Evolutionary conservation across 2,888 invertebrate genomes (phyloP).

Genomic region (Aporophyla lueneburgensis): DNA sequence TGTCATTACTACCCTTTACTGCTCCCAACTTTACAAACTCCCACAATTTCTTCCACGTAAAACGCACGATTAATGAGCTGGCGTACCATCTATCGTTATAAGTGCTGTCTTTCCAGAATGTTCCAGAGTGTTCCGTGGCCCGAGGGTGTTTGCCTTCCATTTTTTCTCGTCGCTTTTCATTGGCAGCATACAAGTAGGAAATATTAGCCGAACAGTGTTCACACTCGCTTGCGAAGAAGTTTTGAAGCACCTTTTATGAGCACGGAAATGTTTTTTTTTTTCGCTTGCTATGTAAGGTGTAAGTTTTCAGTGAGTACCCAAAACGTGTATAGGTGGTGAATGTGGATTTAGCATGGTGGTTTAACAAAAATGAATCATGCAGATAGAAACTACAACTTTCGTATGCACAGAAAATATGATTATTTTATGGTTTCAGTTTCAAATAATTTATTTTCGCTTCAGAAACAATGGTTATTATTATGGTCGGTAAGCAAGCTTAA

Average conservation of each 20-base stretch:
- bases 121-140: slow-evolving; percentile 45
- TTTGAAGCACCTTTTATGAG: slow-evolving; percentile 51
- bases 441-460: no score
- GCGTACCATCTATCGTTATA: slow-evolving; percentile 55
- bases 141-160: slow-evolving; percentile 62
- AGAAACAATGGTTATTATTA: no score
- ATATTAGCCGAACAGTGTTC: slow-evolving; percentile 60
- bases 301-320: background rate
- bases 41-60: slow-evolving; percentile 34
- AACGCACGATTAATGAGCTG: slow-evolving; percentile 52
- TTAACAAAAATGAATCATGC: no score
- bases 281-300: background rate
- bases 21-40: slow-evolving; percentile 22
- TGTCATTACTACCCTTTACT: slow-evolving; percentile 9
- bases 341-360: no score
- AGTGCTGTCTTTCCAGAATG: slow-evolving; percentile 49
- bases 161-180: slow-evolving; percentile 58
- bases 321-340: no score
- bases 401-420: no score
- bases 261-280: slow-evolving; percentile 24
- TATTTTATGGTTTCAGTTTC: no score
- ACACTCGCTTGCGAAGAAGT: slow-evolving; percentile 40
- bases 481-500: no score
- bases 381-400: no score
- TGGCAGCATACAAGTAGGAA: slow-evolving; percentile 55